These are phyloP conservation scores for Orientallactaga sibirica DNA, from an alignment of 2,797 vertebrate species.

Conservation along the genomic window DNA sequence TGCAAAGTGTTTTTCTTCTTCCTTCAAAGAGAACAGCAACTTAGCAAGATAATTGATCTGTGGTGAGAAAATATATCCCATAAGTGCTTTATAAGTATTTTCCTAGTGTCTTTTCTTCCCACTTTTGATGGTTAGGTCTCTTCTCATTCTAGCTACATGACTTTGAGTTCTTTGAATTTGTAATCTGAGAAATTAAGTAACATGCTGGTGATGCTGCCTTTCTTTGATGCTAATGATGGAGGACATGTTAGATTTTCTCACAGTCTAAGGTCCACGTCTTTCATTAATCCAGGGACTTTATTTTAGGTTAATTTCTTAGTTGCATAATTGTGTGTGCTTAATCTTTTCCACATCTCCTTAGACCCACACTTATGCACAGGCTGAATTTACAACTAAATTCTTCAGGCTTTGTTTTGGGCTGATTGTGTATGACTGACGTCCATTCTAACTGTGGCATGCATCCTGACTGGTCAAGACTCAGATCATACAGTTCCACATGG, in stretches of 20 bases:
- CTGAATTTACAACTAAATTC: background rate
- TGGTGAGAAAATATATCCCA: constrained; percentile 30
- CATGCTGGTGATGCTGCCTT: background rate
- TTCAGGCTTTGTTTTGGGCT: constrained; percentile 13
- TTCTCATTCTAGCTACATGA: background rate
- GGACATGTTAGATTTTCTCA: background rate
- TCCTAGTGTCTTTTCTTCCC: constrained; percentile 26
- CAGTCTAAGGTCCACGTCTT: background rate
- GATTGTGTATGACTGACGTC: background rate
- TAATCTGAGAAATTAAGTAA: constrained; percentile 61
- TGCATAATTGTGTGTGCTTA: constrained; percentile 26
- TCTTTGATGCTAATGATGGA: background rate
- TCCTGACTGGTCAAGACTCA: background rate
- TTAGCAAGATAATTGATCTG: constrained; percentile 64
- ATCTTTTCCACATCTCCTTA: background rate
- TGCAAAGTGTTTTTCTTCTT: constrained; percentile 60
- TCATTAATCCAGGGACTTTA: constrained; percentile 16
- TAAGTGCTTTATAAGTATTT: constrained; percentile 58
- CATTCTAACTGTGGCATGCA: background rate
- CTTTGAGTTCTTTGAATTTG: constrained; percentile 53
- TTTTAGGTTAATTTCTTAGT: constrained; percentile 12
- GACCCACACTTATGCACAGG: background rate
- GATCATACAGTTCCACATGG: background rate
- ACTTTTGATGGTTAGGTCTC: constrained; percentile 32
- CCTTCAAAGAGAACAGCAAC: constrained; percentile 62